A percentile compares a stretch with the other conserved stretches of the same genome.
Evolutionary conservation across 2,113 vertebrate species (phyloP).

Genomic region (Dromas ardeola): DNA sequence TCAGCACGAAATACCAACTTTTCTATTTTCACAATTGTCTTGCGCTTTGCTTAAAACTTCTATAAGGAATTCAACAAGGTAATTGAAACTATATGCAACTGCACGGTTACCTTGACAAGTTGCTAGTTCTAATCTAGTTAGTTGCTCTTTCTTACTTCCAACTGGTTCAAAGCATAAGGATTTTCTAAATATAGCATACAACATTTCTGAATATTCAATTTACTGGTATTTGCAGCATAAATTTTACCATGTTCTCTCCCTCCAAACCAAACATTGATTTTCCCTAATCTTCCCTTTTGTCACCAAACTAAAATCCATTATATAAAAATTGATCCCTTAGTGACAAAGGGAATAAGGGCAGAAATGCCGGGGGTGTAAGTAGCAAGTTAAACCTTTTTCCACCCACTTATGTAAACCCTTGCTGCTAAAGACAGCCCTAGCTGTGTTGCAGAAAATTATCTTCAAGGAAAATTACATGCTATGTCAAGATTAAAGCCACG

Average conservation of each 20-base stretch:
- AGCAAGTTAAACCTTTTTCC: not conserved
- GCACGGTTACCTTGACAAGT: not conserved
- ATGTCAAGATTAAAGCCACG: not conserved
- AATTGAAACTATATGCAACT: not conserved
- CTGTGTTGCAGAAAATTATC: not conserved
- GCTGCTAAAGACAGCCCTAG: not conserved
- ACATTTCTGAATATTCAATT: not conserved
- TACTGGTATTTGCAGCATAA: not conserved
- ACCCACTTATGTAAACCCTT: not conserved
- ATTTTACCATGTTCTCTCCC: not conserved
- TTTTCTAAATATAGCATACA: not conserved
- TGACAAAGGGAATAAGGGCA: accelerated
- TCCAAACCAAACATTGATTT: not conserved
- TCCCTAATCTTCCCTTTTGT: not conserved
- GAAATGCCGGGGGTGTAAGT: not conserved
- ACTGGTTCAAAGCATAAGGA: not conserved
- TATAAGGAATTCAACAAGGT: not conserved
- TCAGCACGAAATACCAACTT: not conserved
- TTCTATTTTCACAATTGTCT: not conserved
- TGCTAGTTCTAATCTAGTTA: no score
- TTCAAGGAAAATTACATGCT: not conserved
- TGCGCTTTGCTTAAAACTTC: not conserved
- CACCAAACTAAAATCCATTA: not conserved
- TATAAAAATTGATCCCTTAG: not conserved
- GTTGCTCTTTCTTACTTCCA: not conserved